Evolutionary conservation across 2,113 vertebrate genomes (phyloP).

Genomic region (Psephotus haematonotus): DNA sequence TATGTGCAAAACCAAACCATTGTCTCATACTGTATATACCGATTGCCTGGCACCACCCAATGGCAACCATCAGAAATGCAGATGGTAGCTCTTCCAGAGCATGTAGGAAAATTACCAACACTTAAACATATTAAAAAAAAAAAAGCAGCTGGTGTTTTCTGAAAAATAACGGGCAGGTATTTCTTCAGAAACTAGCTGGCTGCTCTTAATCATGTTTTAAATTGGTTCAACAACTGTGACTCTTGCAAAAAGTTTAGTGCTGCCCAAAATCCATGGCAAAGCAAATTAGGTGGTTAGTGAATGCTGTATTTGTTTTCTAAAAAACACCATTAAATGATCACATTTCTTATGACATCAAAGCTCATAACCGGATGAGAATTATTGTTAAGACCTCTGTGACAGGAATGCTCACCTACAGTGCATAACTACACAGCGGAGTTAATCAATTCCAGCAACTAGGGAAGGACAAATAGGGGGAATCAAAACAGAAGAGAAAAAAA

Average conservation of each 20-base stretch:
- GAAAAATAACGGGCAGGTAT: neutral
- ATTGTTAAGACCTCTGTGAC: neutral
- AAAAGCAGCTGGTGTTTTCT: neutral
- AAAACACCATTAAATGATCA: neutral
- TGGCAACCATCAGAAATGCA: constrained; percentile 72
- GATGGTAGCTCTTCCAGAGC: neutral
- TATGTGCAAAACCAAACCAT: constrained; percentile 16
- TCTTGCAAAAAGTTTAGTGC: neutral
- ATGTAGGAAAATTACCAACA: neutral
- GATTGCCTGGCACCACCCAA: constrained; percentile 79
- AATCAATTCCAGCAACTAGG: neutral
- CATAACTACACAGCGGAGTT: neutral
- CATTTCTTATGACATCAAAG: neutral
- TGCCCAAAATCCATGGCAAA: neutral
- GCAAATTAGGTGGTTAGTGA: neutral
- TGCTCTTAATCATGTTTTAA: neutral
- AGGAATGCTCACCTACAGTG: neutral
- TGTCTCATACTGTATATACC: constrained; percentile 27
- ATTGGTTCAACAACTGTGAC: neutral
- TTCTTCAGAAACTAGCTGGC: neutral
- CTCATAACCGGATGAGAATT: neutral
- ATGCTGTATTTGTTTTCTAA: neutral
- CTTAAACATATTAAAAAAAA: neutral
- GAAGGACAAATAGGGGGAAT: neutral
- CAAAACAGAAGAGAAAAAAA: neutral